Evolutionary conservation across 2,113 vertebrate genomes (phyloP).

Genomic region (Synchiropus splendidus): DNA sequence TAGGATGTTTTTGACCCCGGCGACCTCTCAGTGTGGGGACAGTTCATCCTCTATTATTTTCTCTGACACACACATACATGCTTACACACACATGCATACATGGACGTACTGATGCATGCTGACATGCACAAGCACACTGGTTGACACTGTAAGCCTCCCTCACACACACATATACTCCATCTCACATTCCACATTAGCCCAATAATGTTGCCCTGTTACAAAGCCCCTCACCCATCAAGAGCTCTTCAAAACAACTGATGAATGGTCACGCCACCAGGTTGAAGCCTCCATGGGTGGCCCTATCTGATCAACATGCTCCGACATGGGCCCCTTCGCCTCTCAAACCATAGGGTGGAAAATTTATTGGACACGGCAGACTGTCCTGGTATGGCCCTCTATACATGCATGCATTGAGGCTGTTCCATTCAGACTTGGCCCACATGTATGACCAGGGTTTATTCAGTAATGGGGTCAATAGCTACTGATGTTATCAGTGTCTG

Average conservation of each 20-base stretch:
- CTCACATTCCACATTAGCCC: constrained; percentile 41
- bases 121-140: constrained; percentile 16
- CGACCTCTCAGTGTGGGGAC: constrained; percentile 20
- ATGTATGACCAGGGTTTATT: too few species aligned
- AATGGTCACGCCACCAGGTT: constrained; percentile 51
- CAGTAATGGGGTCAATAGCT: too few species aligned
- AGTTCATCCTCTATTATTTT: constrained; percentile 30
- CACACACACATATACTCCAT: constrained; percentile 24
- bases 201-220: constrained; percentile 39
- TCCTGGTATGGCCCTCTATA: constrained; percentile 13
- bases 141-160: constrained; percentile 13
- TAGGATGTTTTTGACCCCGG: constrained; percentile 30
- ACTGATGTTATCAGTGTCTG: too few species aligned
- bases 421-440: too few species aligned
- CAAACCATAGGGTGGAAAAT: constrained; percentile 34
- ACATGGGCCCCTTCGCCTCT: constrained; percentile 36
- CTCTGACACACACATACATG: constrained; percentile 13
- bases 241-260: constrained; percentile 47
- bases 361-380: constrained; percentile 36
- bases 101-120: constrained; percentile 24
- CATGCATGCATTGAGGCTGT: too few species aligned
- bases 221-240: constrained; percentile 47
- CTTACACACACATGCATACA: constrained; percentile 16
- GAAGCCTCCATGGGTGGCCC: constrained; percentile 47
- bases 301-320: constrained; percentile 49